Evolutionary conservation across 2,113 vertebrate species (phyloP).

Genomic region (Vimba vimba): DNA sequence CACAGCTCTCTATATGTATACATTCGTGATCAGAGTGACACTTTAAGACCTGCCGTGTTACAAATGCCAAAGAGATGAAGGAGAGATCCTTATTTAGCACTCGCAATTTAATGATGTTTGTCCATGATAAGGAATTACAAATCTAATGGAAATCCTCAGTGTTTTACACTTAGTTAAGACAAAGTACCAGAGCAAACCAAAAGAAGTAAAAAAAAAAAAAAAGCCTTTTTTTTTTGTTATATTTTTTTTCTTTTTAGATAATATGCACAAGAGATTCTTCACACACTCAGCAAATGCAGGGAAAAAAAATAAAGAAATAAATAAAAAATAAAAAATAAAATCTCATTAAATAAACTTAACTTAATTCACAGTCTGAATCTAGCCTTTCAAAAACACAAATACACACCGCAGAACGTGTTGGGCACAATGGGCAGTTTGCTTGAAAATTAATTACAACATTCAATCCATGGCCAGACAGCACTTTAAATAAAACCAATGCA

Average conservation of each 20-base stretch:
- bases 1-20: constrained; percentile 36
- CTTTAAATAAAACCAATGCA: not conserved
- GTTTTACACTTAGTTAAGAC: constrained; percentile 21
- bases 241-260: too few species aligned
- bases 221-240: too few species aligned
- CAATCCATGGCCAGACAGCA: not conserved
- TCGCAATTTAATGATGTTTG: not conserved
- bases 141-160: constrained; percentile 6
- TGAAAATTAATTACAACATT: not conserved
- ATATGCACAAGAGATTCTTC: not conserved
- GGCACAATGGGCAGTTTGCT: not conserved
- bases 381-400: not conserved
- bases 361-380: constrained; percentile 21
- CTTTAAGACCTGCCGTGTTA: constrained; percentile 28
- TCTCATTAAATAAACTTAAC: constrained; percentile 17
- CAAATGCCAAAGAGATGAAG: not conserved
- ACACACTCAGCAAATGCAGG: not conserved
- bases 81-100: constrained; percentile 25
- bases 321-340: not conserved
- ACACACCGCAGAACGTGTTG: not conserved
- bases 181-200: constrained; percentile 22
- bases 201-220: not conserved
- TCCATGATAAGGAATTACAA: not conserved
- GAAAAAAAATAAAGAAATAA: not conserved
- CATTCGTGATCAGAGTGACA: constrained; percentile 34